Evolutionary conservation across 2,797 vertebrate genomes (phyloP).

Genomic region (Balearica regulorum): DNA sequence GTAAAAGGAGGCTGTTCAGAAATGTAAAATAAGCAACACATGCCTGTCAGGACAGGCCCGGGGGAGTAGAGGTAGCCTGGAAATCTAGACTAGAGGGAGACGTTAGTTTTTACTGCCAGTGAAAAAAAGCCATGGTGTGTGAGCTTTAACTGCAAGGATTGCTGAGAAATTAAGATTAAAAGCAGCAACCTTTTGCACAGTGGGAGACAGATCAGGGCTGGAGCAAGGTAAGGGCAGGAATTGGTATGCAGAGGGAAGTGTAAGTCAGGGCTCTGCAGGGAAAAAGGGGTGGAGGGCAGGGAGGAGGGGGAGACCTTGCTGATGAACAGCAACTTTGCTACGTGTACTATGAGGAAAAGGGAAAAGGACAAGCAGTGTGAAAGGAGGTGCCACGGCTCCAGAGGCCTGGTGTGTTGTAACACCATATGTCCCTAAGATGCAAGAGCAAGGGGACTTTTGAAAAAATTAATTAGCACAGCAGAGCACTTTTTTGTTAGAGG

Average conservation of each 20-base stretch:
- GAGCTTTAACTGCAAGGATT: not conserved
- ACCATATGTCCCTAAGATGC: not conserved
- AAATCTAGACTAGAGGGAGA: not conserved
- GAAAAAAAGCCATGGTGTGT: not conserved
- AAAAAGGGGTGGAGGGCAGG: not conserved
- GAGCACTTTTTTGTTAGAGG: not conserved
- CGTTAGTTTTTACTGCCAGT: not conserved
- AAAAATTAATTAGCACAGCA: not conserved
- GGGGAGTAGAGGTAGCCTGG: not conserved
- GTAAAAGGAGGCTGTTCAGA: not conserved
- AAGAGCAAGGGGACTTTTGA: not conserved
- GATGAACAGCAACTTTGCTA: not conserved
- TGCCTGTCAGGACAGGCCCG: not conserved
- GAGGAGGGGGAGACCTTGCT: not conserved
- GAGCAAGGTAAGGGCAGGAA: not conserved
- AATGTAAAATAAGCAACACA: fast-evolving
- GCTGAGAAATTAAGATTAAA: not conserved
- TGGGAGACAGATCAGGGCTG: not conserved
- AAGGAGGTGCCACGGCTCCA: not conserved
- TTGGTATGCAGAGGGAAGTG: not conserved
- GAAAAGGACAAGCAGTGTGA: not conserved
- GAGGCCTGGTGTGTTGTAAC: not conserved
- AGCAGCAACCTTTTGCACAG: not conserved
- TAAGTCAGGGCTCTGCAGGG: not conserved
- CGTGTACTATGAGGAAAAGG: not conserved